A percentile compares a stretch with the other conserved stretches of the same genome.
These are phyloP conservation scores for Saccostrea echinata DNA, from an alignment of 1,140 invertebrate species.

Conservation along the genomic window DNA sequence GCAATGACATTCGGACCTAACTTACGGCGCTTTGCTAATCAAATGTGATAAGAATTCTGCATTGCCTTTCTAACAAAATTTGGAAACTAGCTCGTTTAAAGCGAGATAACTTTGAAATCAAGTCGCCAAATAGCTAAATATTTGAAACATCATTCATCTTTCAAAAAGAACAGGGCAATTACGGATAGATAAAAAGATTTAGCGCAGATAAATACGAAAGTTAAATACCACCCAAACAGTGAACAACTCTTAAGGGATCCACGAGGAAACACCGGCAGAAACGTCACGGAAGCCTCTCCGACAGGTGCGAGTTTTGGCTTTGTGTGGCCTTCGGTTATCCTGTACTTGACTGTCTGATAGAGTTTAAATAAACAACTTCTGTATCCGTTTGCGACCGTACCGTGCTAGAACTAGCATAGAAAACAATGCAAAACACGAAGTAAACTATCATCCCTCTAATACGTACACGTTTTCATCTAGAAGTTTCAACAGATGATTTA, in stretches of 20 bases:
- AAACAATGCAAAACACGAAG: conserved; percentile 19
- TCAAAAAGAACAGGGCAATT: conserved; percentile 13
- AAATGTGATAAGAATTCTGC: background rate
- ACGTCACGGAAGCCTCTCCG: background rate
- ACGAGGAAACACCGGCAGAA: background rate
- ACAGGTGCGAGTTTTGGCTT: background rate
- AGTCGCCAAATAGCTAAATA: conserved; percentile 15
- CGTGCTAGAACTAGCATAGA: conserved; percentile 1
- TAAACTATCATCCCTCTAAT: conserved; percentile 6
- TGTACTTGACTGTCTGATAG: conserved; percentile 21
- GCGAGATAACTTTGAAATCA: conserved; percentile 26
- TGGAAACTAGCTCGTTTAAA: background rate
- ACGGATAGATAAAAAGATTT: conserved; percentile 3
- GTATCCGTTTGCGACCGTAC: conserved; percentile 21
- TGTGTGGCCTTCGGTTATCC: conserved; percentile 20
- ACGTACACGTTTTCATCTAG: background rate
- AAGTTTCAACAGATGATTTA: conserved; percentile 10
- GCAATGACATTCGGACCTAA: background rate
- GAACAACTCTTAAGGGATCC: background rate
- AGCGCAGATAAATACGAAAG: background rate
- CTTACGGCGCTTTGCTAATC: background rate
- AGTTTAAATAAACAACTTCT: conserved; percentile 30
- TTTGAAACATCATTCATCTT: conserved; percentile 15
- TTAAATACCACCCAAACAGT: conserved; percentile 6
- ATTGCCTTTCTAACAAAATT: no score